phyloP scores from a whole-genome alignment of 2,888 invertebrate species.

The Conistra vaccinii region DNA sequence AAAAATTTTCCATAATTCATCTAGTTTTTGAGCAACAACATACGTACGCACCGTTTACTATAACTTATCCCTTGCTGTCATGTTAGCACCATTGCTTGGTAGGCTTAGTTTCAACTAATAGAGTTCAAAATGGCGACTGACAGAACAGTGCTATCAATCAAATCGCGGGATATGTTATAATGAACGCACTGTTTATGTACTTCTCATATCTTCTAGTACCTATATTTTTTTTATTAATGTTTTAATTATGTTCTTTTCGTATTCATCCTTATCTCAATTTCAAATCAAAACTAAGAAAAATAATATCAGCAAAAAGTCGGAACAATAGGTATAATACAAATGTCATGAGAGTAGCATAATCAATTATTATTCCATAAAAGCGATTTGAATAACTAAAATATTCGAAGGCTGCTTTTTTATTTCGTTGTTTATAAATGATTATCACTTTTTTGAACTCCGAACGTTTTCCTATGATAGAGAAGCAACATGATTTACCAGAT shows the following conservation, averaged over 20 bases:
- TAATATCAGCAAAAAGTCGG: background rate
- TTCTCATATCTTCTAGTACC: background rate
- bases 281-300: background rate
- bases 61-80: no score
- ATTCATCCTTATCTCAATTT: background rate
- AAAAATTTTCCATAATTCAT: background rate
- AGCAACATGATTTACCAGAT: conserved; percentile 12
- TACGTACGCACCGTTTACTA: no score
- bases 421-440: conserved; percentile 18
- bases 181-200: background rate
- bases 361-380: conserved; percentile 38
- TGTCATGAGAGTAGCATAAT: conserved; percentile 11
- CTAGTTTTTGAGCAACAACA: background rate
- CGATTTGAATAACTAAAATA: conserved; percentile 49
- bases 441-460: background rate
- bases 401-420: conserved; percentile 11
- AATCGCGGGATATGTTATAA: no score
- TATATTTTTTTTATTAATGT: no score
- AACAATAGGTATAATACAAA: conserved; percentile 1
- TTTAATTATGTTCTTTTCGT: no score
- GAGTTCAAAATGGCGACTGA: no score
- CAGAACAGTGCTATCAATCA: no score
- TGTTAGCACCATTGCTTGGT: no score
- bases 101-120: no score
- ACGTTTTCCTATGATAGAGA: background rate